phyloP scores from a whole-genome alignment of 2,888 invertebrate genomes.

The Aquatica leii region DNA sequence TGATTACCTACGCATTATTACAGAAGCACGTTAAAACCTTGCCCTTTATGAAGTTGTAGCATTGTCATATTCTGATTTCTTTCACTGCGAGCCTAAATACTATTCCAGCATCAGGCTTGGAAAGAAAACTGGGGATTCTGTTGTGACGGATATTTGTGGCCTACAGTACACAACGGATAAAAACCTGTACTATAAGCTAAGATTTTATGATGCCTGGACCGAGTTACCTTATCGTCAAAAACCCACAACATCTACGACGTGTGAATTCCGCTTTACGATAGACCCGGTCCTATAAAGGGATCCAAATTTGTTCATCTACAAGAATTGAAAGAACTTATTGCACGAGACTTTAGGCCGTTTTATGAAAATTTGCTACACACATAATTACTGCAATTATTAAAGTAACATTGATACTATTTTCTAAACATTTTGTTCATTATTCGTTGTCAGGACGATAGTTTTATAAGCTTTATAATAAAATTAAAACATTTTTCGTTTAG shows the following conservation, averaged over 20 bases:
- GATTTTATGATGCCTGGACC: not conserved
- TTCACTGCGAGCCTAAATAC: not conserved
- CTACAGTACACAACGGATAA: not conserved
- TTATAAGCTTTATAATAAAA: not conserved
- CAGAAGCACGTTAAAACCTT: slow-evolving; percentile 29
- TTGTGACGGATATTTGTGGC: not conserved
- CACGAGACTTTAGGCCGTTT: slow-evolving; percentile 3
- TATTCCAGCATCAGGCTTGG: not conserved
- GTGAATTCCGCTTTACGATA: slow-evolving; percentile 1
- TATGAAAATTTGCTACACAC: slow-evolving; percentile 4
- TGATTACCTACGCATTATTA: slow-evolving; percentile 14
- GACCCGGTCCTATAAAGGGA: slow-evolving; percentile 2
- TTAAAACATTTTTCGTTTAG: not conserved
- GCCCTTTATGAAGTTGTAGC: slow-evolving; percentile 15
- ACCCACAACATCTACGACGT: not conserved
- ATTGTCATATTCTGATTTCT: not conserved
- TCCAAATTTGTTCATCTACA: slow-evolving; percentile 12
- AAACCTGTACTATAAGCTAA: not conserved
- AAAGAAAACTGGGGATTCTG: slow-evolving; percentile 2
- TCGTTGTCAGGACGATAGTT: not conserved
- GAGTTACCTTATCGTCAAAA: slow-evolving; percentile 3
- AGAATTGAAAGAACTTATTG: slow-evolving; percentile 9
- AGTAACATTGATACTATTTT: no score
- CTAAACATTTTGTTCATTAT: not conserved
- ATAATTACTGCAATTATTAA: no score